These are phyloP conservation scores for Lordiphosa fenestrarum DNA, from an alignment of 2,888 invertebrate genomes.

Conservation along the genomic window DNA sequence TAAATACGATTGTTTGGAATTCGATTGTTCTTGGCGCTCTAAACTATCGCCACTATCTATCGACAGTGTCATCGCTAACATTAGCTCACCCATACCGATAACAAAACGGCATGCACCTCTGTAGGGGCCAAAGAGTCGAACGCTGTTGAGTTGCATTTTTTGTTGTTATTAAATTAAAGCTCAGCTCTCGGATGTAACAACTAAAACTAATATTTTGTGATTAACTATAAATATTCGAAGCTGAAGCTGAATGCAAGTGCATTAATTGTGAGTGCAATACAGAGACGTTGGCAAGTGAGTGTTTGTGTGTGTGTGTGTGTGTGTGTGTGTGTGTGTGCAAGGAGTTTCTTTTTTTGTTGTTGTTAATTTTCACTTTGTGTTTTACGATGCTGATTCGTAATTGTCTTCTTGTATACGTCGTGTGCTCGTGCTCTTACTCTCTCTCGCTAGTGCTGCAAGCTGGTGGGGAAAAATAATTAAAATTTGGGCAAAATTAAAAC, in stretches of 20 bases:
- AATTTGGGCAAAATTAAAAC: not conserved
- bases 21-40: too few relatives aligned
- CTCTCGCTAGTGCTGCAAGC: slow-evolving; percentile 18
- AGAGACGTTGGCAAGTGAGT: too few relatives aligned
- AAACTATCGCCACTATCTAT: not conserved
- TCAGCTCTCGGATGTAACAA: slow-evolving; percentile 67
- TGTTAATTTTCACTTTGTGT: slow-evolving; percentile 35
- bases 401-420: slow-evolving; percentile 68
- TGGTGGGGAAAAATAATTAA: slow-evolving; percentile 5
- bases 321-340: slow-evolving; percentile 3
- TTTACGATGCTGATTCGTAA: slow-evolving; percentile 69
- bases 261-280: slow-evolving; percentile 61
- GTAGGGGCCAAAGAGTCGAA: slow-evolving; percentile 5
- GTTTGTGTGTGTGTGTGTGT: not conserved
- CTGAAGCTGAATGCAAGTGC: slow-evolving; percentile 53
- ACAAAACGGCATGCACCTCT: too few relatives aligned
- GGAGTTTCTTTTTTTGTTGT: slow-evolving; percentile 25
- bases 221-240: slow-evolving; percentile 60
- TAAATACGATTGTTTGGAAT: too few relatives aligned
- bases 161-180: slow-evolving; percentile 43
- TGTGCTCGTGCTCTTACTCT: slow-evolving; percentile 40
- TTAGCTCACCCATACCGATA: too few relatives aligned
- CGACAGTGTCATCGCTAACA: slow-evolving; percentile 2
- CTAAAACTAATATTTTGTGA: slow-evolving; percentile 41
- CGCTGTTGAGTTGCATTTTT: slow-evolving; percentile 29